phyloP scores from a whole-genome alignment of 2,888 invertebrate species.

The Mellilla xanthometata region DNA sequence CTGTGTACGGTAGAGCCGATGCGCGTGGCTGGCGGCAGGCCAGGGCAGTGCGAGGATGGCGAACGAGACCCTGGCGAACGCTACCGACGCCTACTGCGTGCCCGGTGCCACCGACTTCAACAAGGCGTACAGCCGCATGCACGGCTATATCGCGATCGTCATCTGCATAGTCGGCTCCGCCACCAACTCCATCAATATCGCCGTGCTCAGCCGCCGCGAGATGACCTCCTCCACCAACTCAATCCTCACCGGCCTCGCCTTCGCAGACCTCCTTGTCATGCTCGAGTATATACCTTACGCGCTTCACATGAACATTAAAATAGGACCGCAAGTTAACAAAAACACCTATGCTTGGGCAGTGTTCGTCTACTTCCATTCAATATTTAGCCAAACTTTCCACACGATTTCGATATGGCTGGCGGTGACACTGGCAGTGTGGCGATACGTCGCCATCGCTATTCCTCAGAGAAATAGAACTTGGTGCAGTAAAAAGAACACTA shows the following conservation, averaged over 20 bases:
- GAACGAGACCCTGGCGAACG: slow-evolving; percentile 40
- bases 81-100: slow-evolving; percentile 78
- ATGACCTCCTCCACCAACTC: slow-evolving; percentile 96
- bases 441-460: slow-evolving; percentile 92
- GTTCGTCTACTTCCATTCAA: slow-evolving; percentile 94
- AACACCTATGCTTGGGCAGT: slow-evolving; percentile 89
- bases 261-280: slow-evolving; percentile 97
- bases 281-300: slow-evolving; percentile 96
- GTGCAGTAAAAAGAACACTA: slow-evolving; percentile 91
- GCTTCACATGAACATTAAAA: slow-evolving; percentile 89
- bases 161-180: slow-evolving; percentile 95
- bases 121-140: slow-evolving; percentile 86
- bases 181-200: slow-evolving; percentile 95
- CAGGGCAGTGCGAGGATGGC: slow-evolving; percentile 53
- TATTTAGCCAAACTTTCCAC: slow-evolving; percentile 93
- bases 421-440: slow-evolving; percentile 95
- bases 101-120: slow-evolving; percentile 84
- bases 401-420: slow-evolving; percentile 97
- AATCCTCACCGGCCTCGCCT: slow-evolving; percentile 94
- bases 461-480: slow-evolving; percentile 91
- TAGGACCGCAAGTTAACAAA: slow-evolving; percentile 75
- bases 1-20: slow-evolving; percentile 38
- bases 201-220: slow-evolving; percentile 93
- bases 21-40: slow-evolving; percentile 37
- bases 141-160: slow-evolving; percentile 92